A percentile compares a stretch with the other conserved stretches of the same genome.
Conservation (phyloP, 2,888 invertebrate species). For the Laothoe populi region DNA sequence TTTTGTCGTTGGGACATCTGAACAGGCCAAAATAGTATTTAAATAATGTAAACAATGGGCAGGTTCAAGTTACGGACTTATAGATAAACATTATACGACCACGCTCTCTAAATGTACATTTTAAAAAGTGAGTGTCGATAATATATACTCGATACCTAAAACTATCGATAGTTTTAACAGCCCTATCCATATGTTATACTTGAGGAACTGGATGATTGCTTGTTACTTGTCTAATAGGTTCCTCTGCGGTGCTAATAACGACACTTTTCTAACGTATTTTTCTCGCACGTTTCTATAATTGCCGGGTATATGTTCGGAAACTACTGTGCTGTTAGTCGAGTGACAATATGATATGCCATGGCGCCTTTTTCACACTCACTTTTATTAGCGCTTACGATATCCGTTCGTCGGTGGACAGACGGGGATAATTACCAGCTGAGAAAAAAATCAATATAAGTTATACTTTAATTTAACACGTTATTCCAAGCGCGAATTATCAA, state of each 20-base stretch:
- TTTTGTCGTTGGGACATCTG: too few relatives aligned
- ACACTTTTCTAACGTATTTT: constrained; percentile 9
- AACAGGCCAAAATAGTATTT: too few relatives aligned
- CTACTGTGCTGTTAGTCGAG: neutral
- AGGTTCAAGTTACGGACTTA: too few relatives aligned
- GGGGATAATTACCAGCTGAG: neutral
- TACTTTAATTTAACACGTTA: too few relatives aligned
- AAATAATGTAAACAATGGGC: too few relatives aligned
- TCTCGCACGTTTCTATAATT: neutral
- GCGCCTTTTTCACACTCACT: neutral
- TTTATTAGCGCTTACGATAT: neutral
- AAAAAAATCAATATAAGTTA: neutral
- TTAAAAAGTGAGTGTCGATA: too few relatives aligned
- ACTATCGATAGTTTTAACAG: neutral
- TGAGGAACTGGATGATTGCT: constrained; percentile 19
- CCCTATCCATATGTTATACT: neutral
- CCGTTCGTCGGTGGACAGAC: neutral
- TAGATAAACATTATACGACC: too few relatives aligned
- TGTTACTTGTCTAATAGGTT: constrained; percentile 2
- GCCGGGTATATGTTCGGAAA: neutral
- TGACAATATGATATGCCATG: neutral
- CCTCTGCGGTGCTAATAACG: neutral
- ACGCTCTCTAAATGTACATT: too few relatives aligned
- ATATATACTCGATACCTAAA: too few relatives aligned
- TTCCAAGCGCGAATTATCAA: too few relatives aligned